Conservation (phyloP, 2,797 vertebrate genomes). For the Mormyrus proboscirostris region DNA sequence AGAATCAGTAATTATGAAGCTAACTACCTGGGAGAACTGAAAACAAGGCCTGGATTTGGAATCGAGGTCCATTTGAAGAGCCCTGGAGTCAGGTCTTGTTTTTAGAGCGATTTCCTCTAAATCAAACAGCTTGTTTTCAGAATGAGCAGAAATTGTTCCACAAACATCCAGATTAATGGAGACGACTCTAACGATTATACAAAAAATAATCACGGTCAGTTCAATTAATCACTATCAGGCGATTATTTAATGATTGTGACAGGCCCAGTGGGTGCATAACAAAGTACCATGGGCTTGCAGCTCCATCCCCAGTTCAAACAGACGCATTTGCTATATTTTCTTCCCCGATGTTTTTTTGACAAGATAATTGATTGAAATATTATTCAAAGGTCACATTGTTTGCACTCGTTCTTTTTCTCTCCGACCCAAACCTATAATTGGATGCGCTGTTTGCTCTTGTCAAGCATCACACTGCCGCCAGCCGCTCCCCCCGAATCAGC, state of each 20-base stretch:
- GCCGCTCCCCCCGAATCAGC: too few relatives aligned
- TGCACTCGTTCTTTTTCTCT: not conserved
- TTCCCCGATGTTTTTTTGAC: not conserved
- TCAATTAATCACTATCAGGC: not conserved
- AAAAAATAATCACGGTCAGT: not conserved
- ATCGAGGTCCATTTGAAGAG: too few relatives aligned
- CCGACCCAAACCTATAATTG: not conserved
- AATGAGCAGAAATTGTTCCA: not conserved
- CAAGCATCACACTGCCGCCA: not conserved
- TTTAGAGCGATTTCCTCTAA: too few relatives aligned
- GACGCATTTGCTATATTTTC: not conserved
- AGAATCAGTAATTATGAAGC: not conserved
- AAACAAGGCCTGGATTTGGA: too few relatives aligned
- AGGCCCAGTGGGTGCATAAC: not conserved
- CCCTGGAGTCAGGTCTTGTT: too few relatives aligned
- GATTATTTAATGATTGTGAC: not conserved
- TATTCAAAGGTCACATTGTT: not conserved
- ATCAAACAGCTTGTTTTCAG: not conserved
- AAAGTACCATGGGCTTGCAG: not conserved
- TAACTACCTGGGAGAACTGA: too few relatives aligned
- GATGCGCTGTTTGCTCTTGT: not conserved
- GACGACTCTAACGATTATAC: not conserved
- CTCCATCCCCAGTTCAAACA: not conserved
- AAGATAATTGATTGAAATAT: not conserved
- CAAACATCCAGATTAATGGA: not conserved